phyloP scores from a whole-genome alignment of 2,888 invertebrate genomes.

The Tetanocera ferruginea region DNA sequence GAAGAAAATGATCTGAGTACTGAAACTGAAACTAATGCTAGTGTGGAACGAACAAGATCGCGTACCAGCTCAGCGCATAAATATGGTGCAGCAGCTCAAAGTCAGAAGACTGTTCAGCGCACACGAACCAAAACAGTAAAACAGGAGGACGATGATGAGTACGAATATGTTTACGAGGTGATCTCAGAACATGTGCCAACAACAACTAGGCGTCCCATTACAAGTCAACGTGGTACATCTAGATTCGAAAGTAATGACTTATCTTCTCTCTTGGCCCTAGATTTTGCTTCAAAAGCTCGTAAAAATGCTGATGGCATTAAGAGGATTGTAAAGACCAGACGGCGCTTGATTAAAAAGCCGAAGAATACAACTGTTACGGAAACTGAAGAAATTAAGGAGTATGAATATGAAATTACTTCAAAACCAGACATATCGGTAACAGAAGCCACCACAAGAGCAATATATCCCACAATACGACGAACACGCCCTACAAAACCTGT shows the following conservation, averaged over 20 bases:
- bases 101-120: conserved; percentile 55
- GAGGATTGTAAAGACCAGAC: conserved; percentile 51
- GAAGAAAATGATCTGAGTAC: conserved; percentile 2
- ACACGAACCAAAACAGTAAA: conserved; percentile 55
- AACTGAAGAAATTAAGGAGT: conserved; percentile 51
- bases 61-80: conserved; percentile 54
- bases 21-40: conserved; percentile 49
- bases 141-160: conserved; percentile 53
- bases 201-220: conserved; percentile 55
- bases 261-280: conserved; percentile 63
- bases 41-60: conserved; percentile 50
- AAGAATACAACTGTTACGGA: conserved; percentile 50
- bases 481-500: conserved; percentile 50
- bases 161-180: conserved; percentile 56
- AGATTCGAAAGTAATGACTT: conserved; percentile 61
- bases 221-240: conserved; percentile 58
- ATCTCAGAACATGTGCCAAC: conserved; percentile 45
- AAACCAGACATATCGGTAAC: conserved; percentile 33
- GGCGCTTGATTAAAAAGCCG: conserved; percentile 55
- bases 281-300: conserved; percentile 54
- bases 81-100: conserved; percentile 47
- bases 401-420: conserved; percentile 46
- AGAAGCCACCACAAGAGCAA: conserved; percentile 1
- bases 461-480: conserved; percentile 32
- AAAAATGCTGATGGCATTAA: conserved; percentile 45